These are phyloP conservation scores for Lepidurus arcticus DNA, from an alignment of 1,140 invertebrate genomes.

Conservation along the genomic window DNA sequence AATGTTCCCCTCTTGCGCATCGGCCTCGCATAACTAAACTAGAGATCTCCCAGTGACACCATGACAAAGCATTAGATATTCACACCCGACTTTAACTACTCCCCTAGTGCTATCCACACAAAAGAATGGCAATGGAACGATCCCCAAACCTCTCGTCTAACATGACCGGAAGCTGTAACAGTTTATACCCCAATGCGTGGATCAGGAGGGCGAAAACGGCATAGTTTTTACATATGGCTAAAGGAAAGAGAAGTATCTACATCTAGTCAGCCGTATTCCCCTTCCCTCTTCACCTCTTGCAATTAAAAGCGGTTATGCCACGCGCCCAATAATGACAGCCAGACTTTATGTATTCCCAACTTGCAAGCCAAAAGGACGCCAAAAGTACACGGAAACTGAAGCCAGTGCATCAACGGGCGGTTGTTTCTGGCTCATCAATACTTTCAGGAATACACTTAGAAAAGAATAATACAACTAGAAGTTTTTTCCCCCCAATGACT, in stretches of 20 bases:
- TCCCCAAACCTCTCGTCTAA: too few relatives aligned
- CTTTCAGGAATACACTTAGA: background rate
- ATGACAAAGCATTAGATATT: too few relatives aligned
- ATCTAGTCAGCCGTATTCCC: background rate
- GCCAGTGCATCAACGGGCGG: conserved; percentile 7
- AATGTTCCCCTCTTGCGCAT: too few relatives aligned
- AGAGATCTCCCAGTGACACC: too few relatives aligned
- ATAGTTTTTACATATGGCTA: background rate
- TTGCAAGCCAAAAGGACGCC: background rate
- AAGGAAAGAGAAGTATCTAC: background rate
- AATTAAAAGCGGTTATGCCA: background rate
- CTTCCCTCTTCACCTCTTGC: background rate
- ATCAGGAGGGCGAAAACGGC: background rate
- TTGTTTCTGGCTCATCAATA: background rate
- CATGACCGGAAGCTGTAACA: too few relatives aligned
- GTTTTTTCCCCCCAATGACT: background rate
- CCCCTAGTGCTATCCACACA: too few relatives aligned
- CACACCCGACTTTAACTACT: too few relatives aligned
- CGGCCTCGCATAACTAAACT: too few relatives aligned
- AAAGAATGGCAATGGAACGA: too few relatives aligned
- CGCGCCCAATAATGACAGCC: background rate
- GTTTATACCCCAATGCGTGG: too few relatives aligned
- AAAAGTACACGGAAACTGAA: background rate
- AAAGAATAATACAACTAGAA: background rate
- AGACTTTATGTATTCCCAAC: background rate